These are phyloP conservation scores for Pseudanteris insignis DNA, from an alignment of 2,888 invertebrate genomes.

Conservation along the genomic window DNA sequence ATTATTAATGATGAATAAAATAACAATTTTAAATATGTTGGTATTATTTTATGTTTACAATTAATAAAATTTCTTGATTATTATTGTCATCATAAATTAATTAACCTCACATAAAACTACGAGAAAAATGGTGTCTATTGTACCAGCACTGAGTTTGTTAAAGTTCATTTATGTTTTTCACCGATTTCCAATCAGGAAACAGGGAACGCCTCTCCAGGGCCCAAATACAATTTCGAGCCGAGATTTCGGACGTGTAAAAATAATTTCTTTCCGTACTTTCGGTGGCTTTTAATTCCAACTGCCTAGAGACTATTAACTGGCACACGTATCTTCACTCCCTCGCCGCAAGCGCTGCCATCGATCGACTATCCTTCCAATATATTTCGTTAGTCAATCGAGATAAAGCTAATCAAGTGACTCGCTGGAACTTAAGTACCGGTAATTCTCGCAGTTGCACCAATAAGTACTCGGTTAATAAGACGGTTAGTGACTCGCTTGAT, in stretches of 20 bases:
- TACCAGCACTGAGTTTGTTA: no score
- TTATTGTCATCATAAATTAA: no score
- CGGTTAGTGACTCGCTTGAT: background rate
- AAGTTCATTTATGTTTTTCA: no score
- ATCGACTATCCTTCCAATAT: slow-evolving; percentile 27
- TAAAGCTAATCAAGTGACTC: slow-evolving; percentile 36
- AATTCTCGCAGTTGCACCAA: slow-evolving; percentile 2
- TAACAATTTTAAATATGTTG: no score
- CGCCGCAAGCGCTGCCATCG: slow-evolving; percentile 12
- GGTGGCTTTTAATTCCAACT: slow-evolving; percentile 23
- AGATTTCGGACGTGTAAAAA: slow-evolving; percentile 11
- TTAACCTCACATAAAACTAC: no score
- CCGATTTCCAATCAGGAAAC: background rate
- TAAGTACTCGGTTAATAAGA: slow-evolving; percentile 8
- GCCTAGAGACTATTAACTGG: slow-evolving; percentile 9
- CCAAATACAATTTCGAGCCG: background rate
- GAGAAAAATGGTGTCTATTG: no score
- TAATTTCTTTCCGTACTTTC: slow-evolving; percentile 2
- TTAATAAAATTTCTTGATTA: no score
- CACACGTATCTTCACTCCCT: slow-evolving; percentile 21
- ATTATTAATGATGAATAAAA: no score
- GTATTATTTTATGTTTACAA: no score
- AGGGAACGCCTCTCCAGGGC: background rate
- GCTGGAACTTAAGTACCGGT: slow-evolving; percentile 4
- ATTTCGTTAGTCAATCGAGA: slow-evolving; percentile 34